Percentiles rank a stretch among this genome's conserved stretches.
These are phyloP conservation scores for Poecile atricapillus DNA, from an alignment of 2,113 vertebrate species.

Conservation along the genomic window DNA sequence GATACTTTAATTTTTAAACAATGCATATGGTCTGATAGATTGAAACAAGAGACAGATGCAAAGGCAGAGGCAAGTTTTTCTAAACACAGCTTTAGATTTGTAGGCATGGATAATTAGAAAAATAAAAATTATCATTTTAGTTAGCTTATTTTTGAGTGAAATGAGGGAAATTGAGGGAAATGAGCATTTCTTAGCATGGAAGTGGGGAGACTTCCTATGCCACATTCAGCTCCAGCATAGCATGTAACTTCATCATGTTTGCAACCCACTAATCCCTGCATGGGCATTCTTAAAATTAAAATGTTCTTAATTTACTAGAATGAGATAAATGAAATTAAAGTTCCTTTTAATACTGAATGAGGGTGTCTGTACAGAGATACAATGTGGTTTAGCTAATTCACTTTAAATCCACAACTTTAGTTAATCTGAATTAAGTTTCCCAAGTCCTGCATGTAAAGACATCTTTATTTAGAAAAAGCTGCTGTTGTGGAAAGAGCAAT, in stretches of 20 bases:
- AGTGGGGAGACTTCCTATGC: background rate
- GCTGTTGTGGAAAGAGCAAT: conserved; percentile 15
- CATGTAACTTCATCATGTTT: background rate
- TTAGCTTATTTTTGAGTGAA: background rate
- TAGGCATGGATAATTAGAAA: background rate
- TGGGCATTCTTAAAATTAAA: conserved; percentile 3
- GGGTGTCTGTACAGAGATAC: background rate
- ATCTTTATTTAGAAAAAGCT: conserved; percentile 20
- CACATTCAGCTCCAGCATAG: background rate
- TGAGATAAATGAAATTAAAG: conserved; percentile 4
- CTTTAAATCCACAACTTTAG: conserved; percentile 16
- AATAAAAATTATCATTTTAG: background rate
- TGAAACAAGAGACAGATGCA: background rate
- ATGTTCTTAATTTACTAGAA: conserved; percentile 11
- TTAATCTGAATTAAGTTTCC: conserved; percentile 40
- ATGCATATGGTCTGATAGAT: background rate
- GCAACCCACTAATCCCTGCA: background rate
- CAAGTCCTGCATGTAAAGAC: background rate
- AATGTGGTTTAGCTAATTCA: conserved; percentile 33
- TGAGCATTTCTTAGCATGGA: background rate
- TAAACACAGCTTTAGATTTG: background rate
- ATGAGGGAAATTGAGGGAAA: background rate
- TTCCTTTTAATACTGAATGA: conserved; percentile 1
- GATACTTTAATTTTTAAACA: background rate
- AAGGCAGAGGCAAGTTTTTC: background rate